phyloP scores from a whole-genome alignment of 1,140 invertebrate species.

The Uloborus diversus region DNA sequence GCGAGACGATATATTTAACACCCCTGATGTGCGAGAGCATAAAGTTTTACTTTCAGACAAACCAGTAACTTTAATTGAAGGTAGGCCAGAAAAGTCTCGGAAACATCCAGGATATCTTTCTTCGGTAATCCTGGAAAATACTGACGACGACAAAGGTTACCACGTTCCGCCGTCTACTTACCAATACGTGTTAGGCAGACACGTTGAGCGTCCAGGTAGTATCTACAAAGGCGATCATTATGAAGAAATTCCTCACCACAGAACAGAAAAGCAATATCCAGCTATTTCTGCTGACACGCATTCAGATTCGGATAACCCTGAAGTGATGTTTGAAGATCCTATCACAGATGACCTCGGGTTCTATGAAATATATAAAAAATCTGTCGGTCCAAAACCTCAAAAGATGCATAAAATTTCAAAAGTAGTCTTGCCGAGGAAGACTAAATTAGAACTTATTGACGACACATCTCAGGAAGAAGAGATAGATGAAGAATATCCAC shows the following conservation, averaged over 20 bases:
- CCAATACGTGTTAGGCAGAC: too few relatives aligned
- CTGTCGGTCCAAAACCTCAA: not conserved
- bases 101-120: not conserved
- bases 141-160: not conserved
- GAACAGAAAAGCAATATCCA: not conserved
- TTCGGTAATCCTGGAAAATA: not conserved
- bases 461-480: not conserved
- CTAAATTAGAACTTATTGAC: not conserved
- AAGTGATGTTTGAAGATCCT: not conserved
- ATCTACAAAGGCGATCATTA: not conserved
- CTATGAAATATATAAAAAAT: not conserved
- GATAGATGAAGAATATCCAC: not conserved
- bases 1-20: not conserved
- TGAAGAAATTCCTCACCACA: not conserved
- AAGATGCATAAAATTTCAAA: not conserved
- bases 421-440: not conserved
- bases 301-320: not conserved
- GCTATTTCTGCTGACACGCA: not conserved
- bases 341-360: not conserved
- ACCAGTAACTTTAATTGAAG: not conserved
- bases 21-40: not conserved
- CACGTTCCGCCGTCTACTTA: too few relatives aligned
- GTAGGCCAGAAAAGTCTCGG: not conserved
- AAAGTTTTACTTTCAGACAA: not conserved
- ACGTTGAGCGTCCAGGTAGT: not conserved